Evolutionary conservation across 53 echinoderm and acorn worm species (phyloP).

Genomic region (Zoroaster sp.): DNA sequence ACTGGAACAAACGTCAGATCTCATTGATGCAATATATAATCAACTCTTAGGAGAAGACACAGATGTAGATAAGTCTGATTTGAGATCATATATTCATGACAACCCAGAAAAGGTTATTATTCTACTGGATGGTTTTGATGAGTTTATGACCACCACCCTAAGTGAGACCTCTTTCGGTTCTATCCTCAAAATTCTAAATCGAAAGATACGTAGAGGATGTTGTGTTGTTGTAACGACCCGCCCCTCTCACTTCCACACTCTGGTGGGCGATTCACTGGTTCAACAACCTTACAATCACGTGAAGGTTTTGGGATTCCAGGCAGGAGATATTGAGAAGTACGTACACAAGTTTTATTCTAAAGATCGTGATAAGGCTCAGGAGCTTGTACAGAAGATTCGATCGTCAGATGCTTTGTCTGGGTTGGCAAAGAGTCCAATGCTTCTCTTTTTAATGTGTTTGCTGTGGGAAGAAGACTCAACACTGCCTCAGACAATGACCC

Average conservation of each 20-base stretch:
- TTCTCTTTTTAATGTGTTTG: slow-evolving; percentile 17
- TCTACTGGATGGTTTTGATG: slow-evolving; percentile 54
- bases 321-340: background rate
- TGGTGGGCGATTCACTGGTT: background rate
- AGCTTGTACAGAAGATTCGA: background rate
- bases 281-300: background rate
- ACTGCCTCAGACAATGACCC: background rate
- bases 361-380: background rate
- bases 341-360: background rate
- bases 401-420: background rate
- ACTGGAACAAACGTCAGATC: background rate
- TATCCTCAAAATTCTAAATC: background rate
- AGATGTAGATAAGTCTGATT: background rate
- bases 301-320: background rate
- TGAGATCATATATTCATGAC: background rate
- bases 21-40: slow-evolving; percentile 9
- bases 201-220: background rate
- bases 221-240: slow-evolving; percentile 24
- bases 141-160: background rate
- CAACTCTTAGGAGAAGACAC: background rate
- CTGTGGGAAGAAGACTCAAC: background rate
- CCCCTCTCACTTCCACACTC: slow-evolving; percentile 2
- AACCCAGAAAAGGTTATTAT: background rate
- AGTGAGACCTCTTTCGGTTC: background rate
- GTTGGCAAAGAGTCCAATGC: slow-evolving; percentile 16